Evolutionary conservation across 2,797 vertebrate species (phyloP).

Genomic region (Tenualosa ilisha): DNA sequence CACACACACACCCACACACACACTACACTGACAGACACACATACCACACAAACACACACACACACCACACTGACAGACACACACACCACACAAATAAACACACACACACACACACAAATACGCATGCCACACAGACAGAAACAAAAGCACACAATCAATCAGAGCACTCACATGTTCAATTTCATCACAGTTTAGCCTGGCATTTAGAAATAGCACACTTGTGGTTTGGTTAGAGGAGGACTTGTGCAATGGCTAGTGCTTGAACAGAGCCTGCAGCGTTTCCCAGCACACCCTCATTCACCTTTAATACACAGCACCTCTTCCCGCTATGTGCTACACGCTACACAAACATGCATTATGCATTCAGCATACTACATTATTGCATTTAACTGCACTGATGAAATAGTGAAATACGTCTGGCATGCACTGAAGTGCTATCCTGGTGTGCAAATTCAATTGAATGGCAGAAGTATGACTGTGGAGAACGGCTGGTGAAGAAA

Average conservation of each 20-base stretch:
- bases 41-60: neutral
- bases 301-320: neutral
- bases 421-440: conserved; percentile 24
- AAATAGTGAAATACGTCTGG: neutral
- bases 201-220: neutral
- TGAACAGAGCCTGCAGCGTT: neutral
- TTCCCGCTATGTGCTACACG: neutral
- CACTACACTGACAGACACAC: neutral
- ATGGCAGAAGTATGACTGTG: conserved; percentile 37
- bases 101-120: no score
- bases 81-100: no score
- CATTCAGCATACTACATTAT: conserved; percentile 22
- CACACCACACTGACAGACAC: no score
- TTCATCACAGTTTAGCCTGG: neutral
- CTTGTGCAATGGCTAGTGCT: neutral
- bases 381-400: conserved; percentile 28
- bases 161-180: conserved; percentile 4
- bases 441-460: conserved; percentile 37
- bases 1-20: no score
- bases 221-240: neutral
- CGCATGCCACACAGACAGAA: neutral
- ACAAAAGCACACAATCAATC: conserved; percentile 9
- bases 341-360: neutral
- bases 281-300: neutral
- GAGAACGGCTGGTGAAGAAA: neutral